phyloP scores from a whole-genome alignment of 2,113 vertebrate genomes.

The Petaurus breviceps region DNA sequence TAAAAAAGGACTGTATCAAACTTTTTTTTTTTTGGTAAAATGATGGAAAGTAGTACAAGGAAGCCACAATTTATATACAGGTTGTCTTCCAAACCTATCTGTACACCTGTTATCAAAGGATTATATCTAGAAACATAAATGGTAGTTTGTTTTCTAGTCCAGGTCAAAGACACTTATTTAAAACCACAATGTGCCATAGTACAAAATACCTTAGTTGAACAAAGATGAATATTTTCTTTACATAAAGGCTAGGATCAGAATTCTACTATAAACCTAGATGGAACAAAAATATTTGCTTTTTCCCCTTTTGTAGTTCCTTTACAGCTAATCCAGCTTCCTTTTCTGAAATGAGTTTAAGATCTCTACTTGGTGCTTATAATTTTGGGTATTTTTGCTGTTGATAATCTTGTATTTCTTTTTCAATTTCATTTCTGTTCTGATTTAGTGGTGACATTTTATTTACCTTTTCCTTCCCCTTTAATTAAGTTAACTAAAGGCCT shows the following conservation, averaged over 20 bases:
- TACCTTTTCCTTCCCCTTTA: neutral
- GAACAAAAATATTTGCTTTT: neutral
- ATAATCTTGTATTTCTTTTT: too few species aligned
- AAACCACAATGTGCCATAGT: neutral
- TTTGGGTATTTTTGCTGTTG: neutral
- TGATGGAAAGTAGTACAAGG: too few species aligned
- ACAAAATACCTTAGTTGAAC: neutral
- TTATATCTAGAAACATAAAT: conserved; percentile 29
- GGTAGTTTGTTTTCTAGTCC: conserved; percentile 6
- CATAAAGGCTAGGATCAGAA: neutral
- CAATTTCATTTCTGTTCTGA: neutral
- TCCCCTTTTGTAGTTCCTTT: neutral
- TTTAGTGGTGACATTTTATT: neutral
- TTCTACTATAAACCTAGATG: neutral
- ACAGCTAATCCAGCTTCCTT: neutral
- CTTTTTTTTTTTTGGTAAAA: too few species aligned
- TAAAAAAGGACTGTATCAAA: too few species aligned
- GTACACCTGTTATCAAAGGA: neutral
- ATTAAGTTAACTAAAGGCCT: neutral
- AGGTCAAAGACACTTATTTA: neutral
- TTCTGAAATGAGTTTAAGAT: neutral
- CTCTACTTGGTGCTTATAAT: neutral
- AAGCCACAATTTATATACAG: neutral
- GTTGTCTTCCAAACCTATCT: conserved; percentile 33
- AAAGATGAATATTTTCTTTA: too few species aligned